These are phyloP conservation scores for Pedionomus torquatus DNA, from an alignment of 2,113 vertebrate genomes.

Conservation along the genomic window DNA sequence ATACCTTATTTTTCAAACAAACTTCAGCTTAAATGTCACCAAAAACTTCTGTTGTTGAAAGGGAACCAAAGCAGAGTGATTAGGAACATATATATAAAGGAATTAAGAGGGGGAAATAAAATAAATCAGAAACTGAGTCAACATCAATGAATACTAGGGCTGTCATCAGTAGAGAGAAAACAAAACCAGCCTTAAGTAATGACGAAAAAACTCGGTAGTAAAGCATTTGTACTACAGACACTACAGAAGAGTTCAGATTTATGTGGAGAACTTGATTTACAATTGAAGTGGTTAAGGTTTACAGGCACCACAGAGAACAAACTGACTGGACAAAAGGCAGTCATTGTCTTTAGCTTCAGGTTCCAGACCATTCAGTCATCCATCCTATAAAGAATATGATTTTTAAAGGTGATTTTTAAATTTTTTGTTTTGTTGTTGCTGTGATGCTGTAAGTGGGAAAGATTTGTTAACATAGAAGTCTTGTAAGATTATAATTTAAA, in stretches of 20 bases:
- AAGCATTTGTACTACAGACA: background rate
- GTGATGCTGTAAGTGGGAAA: background rate
- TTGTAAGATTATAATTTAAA: background rate
- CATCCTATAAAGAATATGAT: background rate
- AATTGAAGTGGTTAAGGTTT: background rate
- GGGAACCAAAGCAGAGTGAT: background rate
- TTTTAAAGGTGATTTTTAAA: background rate
- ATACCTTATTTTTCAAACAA: background rate
- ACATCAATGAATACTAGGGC: background rate
- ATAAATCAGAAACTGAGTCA: background rate
- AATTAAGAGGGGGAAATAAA: background rate
- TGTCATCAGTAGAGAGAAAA: background rate
- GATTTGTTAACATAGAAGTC: background rate
- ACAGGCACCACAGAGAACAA: background rate
- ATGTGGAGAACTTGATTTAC: background rate
- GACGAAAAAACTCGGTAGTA: background rate
- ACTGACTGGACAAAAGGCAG: fast-evolving
- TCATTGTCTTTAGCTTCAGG: background rate
- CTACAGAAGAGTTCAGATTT: background rate
- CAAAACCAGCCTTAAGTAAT: background rate
- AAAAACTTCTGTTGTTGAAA: background rate
- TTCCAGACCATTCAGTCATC: background rate
- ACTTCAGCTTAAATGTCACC: background rate
- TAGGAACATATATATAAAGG: background rate
- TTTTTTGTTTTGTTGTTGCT: background rate